A percentile compares a stretch with the other conserved stretches of the same genome.
Evolutionary conservation across 2,888 invertebrate genomes (phyloP).

Genomic region (Euplagia quadripunctaria): DNA sequence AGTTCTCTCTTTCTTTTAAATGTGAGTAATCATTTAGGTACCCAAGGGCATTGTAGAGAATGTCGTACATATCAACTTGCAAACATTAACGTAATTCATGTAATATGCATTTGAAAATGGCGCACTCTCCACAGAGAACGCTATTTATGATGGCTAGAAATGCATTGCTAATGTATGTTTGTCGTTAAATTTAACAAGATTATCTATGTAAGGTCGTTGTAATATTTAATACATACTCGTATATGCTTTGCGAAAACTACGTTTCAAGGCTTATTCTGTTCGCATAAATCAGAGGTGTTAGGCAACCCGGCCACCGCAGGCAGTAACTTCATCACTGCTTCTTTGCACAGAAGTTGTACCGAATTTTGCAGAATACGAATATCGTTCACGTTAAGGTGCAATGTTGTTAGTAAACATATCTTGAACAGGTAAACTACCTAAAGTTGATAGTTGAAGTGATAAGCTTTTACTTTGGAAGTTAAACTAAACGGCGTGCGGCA

Average conservation of each 20-base stretch:
- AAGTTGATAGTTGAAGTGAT: neutral
- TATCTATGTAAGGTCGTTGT: neutral
- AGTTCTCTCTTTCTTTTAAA: neutral
- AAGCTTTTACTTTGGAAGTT: neutral
- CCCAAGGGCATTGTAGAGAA: neutral
- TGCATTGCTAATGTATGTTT: neutral
- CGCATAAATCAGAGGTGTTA: conserved; percentile 24
- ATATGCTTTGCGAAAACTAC: conserved; percentile 5
- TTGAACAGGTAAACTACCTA: neutral
- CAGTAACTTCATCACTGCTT: conserved; percentile 8
- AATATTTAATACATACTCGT: neutral
- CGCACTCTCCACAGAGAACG: conserved; percentile 19
- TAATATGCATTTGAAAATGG: conserved; percentile 41
- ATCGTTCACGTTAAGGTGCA: neutral
- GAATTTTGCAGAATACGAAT: conserved; percentile 8
- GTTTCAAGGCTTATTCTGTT: conserved; percentile 33
- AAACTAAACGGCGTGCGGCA: neutral
- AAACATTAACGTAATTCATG: conserved; percentile 39
- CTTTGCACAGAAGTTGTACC: conserved; percentile 11
- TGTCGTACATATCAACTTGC: conserved; percentile 16
- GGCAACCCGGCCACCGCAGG: conserved; percentile 14
- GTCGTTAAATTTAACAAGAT: neutral
- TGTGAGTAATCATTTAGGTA: conserved; percentile 5
- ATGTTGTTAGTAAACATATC: neutral
- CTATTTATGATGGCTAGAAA: conserved; percentile 20